Base-by-base conservation (phyloP, 1,140 invertebrate species). In the Philopotamus ludificatus region DNA sequence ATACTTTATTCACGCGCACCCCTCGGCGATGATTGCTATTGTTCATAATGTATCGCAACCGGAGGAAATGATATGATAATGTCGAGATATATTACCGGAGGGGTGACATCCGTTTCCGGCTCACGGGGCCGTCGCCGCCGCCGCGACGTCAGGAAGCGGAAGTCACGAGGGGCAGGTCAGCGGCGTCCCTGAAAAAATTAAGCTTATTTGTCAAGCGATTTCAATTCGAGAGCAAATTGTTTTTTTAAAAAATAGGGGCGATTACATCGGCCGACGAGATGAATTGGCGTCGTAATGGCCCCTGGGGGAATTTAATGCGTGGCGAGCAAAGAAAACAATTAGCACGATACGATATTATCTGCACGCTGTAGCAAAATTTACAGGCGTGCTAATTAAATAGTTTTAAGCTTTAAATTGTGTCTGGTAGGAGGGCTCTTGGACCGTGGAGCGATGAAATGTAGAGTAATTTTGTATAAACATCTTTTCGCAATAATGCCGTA, bases 131-230 rank as follows among this genome's bases (percentile, higher is more conserved):
- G 16, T 7, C 20, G 15, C 44, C 15, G 53, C 15, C 26, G 16
- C 3, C 20, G 20, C 8, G 7, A 26, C 44, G 18, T 15, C 44
- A 12, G 53, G 53, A 57, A 57, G 15, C 53, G 53, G 53, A 57
- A 57, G 22, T 21, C 53, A 57, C 53, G 53, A 39, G 53, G 28
- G 53, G 53, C 53, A 57, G 53, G 53, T 57, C 53, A 47, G 53
- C 15, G 53, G 53, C 2, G 12, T n/a, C 28, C 12, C 51, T 54
- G 51, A 54, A 54, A 54, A 54, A n/a, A 54, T 54, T 54, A 25
- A 54, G 22, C 51, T 25, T 47, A 47, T 47, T 47, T 3, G 21
- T 25, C 51, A n/a, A n/a, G 22, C 18, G 3, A 54, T 54, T 54
- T 54, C n/a, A 54, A 54, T 54, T 54, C 28, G 28, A 54, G 51